These are phyloP conservation scores for Anarrhichthys ocellatus DNA, from an alignment of 2,113 vertebrate genomes.

Conservation along the genomic window DNA sequence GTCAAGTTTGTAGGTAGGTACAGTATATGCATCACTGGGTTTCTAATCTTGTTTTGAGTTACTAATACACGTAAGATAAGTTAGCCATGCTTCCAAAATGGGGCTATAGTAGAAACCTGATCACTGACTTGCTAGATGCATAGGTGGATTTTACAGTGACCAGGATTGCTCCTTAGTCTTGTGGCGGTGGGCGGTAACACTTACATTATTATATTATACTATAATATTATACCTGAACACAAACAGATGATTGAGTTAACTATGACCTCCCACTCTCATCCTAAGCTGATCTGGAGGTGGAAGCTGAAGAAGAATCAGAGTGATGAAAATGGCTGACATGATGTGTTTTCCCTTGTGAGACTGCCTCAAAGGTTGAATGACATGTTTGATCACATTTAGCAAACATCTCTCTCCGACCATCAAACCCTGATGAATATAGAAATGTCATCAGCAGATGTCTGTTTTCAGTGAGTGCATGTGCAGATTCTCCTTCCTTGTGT, in stretches of 20 bases:
- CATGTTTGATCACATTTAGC: slow-evolving; percentile 52
- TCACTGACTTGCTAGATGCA: no score
- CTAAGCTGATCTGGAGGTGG: slow-evolving; percentile 5
- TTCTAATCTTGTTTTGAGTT: no score
- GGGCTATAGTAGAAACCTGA: no score
- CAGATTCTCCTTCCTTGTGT: neutral
- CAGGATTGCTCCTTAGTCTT: neutral
- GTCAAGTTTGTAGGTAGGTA: no score
- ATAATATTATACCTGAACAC: neutral
- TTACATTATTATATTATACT: slow-evolving; percentile 2
- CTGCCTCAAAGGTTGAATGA: slow-evolving; percentile 28
- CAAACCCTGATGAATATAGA: slow-evolving; percentile 52
- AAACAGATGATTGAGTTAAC: neutral
- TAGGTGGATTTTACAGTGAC: neutral
- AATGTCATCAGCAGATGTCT: slow-evolving; percentile 35
- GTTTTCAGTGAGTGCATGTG: neutral
- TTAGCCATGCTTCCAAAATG: no score
- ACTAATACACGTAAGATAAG: no score
- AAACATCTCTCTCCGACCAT: slow-evolving; percentile 34
- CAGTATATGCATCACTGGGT: no score
- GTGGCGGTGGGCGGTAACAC: neutral
- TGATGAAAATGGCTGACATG: slow-evolving; percentile 10
- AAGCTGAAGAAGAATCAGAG: neutral
- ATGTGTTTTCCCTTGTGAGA: slow-evolving; percentile 14
- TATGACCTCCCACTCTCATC: slow-evolving; percentile 8